Percentiles rank a stretch among this genome's conserved stretches.
Conservation (phyloP, 2,113 vertebrate species). For the Poeciliopsis retropinna region DNA sequence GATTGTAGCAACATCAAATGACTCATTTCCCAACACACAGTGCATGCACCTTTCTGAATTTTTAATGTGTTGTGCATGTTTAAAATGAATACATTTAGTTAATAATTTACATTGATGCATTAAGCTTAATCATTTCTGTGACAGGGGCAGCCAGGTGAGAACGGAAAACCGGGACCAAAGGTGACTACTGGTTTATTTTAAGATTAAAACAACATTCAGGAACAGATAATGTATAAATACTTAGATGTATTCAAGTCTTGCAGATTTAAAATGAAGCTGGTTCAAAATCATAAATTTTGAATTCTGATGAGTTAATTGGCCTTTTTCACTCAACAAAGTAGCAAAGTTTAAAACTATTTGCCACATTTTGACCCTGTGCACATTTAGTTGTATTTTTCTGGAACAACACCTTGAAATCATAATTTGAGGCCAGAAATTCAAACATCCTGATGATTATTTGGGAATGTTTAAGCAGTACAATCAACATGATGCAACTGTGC, state of each 20-base stretch:
- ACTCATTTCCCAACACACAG: not conserved
- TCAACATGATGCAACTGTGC: not conserved
- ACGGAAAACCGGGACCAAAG: conserved; percentile 78
- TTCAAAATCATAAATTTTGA: too few species aligned
- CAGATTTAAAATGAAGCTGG: not conserved
- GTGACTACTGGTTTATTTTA: conserved; percentile 46
- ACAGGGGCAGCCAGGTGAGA: conserved; percentile 83
- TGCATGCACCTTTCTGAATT: not conserved
- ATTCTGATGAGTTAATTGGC: too few species aligned
- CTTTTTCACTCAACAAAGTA: not conserved
- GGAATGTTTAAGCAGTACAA: not conserved
- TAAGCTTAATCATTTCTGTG: not conserved
- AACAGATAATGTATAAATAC: not conserved
- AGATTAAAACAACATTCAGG: not conserved
- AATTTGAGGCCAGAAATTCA: not conserved
- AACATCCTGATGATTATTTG: not conserved
- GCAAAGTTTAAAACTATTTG: not conserved
- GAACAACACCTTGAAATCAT: not conserved
- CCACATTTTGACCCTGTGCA: not conserved
- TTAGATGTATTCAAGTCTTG: not conserved
- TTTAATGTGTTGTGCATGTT: not conserved
- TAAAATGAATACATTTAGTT: not conserved
- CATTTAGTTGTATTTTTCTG: not conserved
- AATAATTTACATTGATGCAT: not conserved
- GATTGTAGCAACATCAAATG: not conserved